Base-by-base conservation (phyloP, 2,888 invertebrate genomes). In the Dolichomitus sp. region DNA sequence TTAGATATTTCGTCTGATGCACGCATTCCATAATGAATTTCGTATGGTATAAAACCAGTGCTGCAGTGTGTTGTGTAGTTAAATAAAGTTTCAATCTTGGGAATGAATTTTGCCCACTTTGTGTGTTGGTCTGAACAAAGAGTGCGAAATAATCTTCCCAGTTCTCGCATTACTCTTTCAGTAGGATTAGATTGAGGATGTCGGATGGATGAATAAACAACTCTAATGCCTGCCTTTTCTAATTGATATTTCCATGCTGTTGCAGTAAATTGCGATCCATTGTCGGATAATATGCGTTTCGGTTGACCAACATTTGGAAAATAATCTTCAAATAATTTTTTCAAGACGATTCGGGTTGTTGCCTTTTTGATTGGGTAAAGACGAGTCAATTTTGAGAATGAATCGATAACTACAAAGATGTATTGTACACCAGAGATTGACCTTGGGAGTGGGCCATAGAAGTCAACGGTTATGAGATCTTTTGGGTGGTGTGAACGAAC, bases 381-480 rank as follows among this genome's bases (percentile, higher is more conserved):
- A 7, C 50, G 50, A 3, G 17, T 17, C 9, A 54, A 27, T 11
- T 81, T 73, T 0, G 78, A 66, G 27, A 78, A 81, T 11, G 78
- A 23, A 30, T 81, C 70, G 1, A 84, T 23, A 4, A 75, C 42
- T 2, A 78, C 66, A 37, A 45, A 57, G 4, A 85, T 78, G 52
- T 81, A 86, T 40, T 81, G 72, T 4, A 81, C 70, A 12, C 78
- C 75, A n/a, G 78, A 78, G 30, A 42, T 52, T 11, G 80, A 80
- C 0, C 42, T 42, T 4, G 80, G 82, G 5, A 83, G 27, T n/a
- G 84, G 82, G 0, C 80, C 84, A 77, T 84, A 84, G 37, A 63
- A 84, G 74, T 84, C 84, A 11, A 83, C 59, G 0, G 77, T 77
- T n/a, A 83, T 33, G 1, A 84, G 33, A 2, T 84, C 82, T 30